Base-by-base conservation (phyloP, 2,113 vertebrate genomes). In the Toxotes chatareus region DNA sequence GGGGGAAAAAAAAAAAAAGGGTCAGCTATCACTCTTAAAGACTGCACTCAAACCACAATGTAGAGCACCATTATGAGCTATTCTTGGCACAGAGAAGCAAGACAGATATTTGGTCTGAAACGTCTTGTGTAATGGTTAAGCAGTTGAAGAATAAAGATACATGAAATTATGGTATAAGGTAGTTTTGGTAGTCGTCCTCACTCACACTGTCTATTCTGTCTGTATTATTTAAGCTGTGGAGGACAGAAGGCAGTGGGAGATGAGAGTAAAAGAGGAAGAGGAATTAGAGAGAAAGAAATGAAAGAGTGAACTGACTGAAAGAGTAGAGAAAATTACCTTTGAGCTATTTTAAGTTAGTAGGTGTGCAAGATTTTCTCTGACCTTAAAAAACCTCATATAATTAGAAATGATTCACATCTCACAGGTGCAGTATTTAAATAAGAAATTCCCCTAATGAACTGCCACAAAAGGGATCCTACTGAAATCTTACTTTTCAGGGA, bases 11-110 rank as follows among this genome's bases (percentile, higher is more conserved):
- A 63, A 63, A 27, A 27, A 27, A 27, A 27, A 88, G 86, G 86
- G 77, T 79, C 82, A 80, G 61, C 32, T 55, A 60, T 77, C 64
- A 63, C 36, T 75, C 49, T 40, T 23, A 38, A 32, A 85, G 34
- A 17, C 14, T 47, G 42, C 40, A 31, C 4, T 51, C 6, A 59
- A 65, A 74, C 14, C 19, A 23, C 60, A 38, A 23, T 5, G 38
- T 38, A n/a, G 27, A 31, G 34, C 69, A 11, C 27, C 38, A 23
- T 55, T 40, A 31, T 59, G 34, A 9, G 0, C 42, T 7, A 1
- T 63, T 63, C 23, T 16, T 36, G 47, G 57, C n/a, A 42, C 61
- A 70, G 19, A 42, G 34, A 36, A 31, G 47, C 11, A 64, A 65
- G 53, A 66, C 19, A 56, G 21, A 42, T 51, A 40, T 46, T 23